Conservation (phyloP, 2,797 vertebrate species). For the Malurus leucopterus region DNA sequence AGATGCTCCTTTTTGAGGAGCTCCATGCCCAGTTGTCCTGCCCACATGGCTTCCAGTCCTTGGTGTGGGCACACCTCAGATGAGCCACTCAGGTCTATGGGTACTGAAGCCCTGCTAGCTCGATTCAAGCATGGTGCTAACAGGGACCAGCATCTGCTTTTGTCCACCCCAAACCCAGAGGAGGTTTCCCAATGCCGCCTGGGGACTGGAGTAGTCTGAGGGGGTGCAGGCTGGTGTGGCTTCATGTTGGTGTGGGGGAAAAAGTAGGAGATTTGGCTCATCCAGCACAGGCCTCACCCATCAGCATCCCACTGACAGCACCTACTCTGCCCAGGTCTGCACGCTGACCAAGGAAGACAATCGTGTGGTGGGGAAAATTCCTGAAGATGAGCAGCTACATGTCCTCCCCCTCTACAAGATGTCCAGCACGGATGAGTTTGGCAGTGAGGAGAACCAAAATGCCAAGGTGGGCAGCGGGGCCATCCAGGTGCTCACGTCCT, state of each 20-base stretch:
- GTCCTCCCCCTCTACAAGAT: constrained; percentile 95
- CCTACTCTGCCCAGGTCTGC: constrained; percentile 81
- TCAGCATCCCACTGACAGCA: neutral
- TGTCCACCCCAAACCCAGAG: accelerated
- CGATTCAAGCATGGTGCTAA: neutral
- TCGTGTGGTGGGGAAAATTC: constrained; percentile 84
- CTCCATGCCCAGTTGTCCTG: accelerated
- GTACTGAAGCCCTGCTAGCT: neutral
- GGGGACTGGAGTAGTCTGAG: accelerated
- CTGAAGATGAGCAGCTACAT: constrained; percentile 94
- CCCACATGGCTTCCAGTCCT: accelerated
- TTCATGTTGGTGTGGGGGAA: accelerated
- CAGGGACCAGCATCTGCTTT: accelerated
- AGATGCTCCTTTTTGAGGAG: neutral
- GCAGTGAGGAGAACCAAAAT: constrained; percentile 87
- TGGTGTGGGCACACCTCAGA: neutral
- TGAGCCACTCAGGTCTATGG: neutral
- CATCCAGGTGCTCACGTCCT: constrained; percentile 90
- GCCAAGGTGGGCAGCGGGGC: constrained; percentile 89
- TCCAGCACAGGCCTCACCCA: accelerated
- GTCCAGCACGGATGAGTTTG: constrained; percentile 87
- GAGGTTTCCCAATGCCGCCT: accelerated
- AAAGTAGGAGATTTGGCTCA: neutral
- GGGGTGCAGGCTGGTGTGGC: neutral
- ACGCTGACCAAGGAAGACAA: constrained; percentile 98